phyloP scores from a whole-genome alignment of 2,113 vertebrate species.

The Grallaria varia region DNA sequence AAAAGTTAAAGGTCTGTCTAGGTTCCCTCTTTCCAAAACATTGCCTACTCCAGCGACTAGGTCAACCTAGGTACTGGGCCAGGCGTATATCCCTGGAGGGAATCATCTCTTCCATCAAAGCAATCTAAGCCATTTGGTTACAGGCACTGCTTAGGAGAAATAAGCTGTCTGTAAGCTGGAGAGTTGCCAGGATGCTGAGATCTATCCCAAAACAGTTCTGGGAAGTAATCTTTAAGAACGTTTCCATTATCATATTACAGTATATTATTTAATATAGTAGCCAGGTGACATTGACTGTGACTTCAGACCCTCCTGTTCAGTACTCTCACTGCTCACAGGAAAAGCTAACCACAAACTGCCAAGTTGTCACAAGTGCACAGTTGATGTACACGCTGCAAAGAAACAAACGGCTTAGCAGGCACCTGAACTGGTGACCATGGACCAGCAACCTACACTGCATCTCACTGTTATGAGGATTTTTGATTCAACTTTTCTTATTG shows the following conservation, averaged over 20 bases:
- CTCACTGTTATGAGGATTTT: rapidly evolving
- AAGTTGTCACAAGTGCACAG: background rate
- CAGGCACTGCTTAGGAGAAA: slow-evolving; percentile 33
- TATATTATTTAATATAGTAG: background rate
- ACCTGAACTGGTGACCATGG: background rate
- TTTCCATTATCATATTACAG: slow-evolving; percentile 35
- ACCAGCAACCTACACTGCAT: background rate
- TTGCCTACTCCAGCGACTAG: background rate
- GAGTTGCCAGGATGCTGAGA: slow-evolving; percentile 23
- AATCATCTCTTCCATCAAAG: slow-evolving; percentile 1
- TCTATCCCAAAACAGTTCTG: slow-evolving; percentile 52
- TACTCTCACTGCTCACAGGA: slow-evolving; percentile 8
- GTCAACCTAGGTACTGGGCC: background rate
- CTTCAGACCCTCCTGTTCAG: background rate
- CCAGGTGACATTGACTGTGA: background rate
- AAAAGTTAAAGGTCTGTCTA: background rate
- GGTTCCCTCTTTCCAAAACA: background rate
- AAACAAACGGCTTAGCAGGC: background rate
- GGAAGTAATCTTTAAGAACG: slow-evolving; percentile 46
- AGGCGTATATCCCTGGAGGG: background rate
- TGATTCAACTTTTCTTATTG: background rate
- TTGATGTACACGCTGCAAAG: background rate
- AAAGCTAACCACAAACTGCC: slow-evolving; percentile 55
- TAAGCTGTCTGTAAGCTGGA: slow-evolving; percentile 33
- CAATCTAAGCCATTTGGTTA: slow-evolving; percentile 51